A percentile compares a stretch with the other conserved stretches of the same genome.
phyloP scores from a whole-genome alignment of 2,113 vertebrate genomes.

The Nanorana parkeri region DNA sequence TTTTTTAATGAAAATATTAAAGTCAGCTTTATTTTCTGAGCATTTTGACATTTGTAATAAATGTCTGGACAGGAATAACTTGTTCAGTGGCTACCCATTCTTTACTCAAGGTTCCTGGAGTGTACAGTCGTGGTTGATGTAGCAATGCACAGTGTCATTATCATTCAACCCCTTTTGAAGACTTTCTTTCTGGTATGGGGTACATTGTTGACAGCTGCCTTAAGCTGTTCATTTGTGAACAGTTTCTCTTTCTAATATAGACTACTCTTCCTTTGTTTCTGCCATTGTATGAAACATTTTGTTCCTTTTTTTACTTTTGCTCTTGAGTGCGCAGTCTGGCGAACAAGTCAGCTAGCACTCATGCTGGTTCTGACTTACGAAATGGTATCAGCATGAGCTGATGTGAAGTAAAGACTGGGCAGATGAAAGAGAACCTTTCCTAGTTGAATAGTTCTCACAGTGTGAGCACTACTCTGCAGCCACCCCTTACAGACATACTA shows the following conservation, averaged over 20 bases:
- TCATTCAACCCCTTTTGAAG: conserved; percentile 51
- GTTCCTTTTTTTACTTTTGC: background rate
- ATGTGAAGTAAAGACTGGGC: background rate
- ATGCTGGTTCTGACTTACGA: background rate
- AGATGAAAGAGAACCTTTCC: background rate
- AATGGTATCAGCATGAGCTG: background rate
- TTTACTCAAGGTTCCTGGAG: conserved; percentile 74
- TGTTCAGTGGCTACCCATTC: conserved; percentile 75
- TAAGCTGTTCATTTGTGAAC: conserved; percentile 71
- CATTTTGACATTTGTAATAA: conserved; percentile 83
- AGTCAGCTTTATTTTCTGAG: conserved; percentile 78
- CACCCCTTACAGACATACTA: conserved; percentile 33
- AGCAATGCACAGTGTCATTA: conserved; percentile 63
- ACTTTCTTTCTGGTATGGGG: conserved; percentile 61
- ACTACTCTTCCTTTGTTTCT: conserved; percentile 55
- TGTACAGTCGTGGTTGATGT: conserved; percentile 66
- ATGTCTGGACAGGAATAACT: conserved; percentile 80
- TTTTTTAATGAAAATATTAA: conserved; percentile 60
- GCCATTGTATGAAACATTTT: conserved; percentile 46
- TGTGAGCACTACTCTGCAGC: background rate
- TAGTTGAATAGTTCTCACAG: background rate
- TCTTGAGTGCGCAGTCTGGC: background rate
- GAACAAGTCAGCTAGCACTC: background rate
- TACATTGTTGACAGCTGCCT: conserved; percentile 69
- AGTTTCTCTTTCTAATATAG: conserved; percentile 62